Evolutionary conservation across 2,797 vertebrate genomes (phyloP).

Genomic region (Mus caroli): DNA sequence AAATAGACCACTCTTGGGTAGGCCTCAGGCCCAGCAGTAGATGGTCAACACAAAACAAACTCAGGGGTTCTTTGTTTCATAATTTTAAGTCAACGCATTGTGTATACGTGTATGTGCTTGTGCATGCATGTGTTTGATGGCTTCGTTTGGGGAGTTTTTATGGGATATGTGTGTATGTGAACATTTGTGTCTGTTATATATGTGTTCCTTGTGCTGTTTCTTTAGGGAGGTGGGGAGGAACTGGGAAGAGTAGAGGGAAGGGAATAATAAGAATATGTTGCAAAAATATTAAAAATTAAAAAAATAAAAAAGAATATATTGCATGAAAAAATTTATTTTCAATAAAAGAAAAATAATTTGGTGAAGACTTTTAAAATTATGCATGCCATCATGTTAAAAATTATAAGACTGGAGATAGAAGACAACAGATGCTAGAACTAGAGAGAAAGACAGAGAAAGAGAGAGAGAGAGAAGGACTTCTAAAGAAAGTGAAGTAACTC

Average conservation of each 20-base stretch:
- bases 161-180: background rate
- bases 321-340: background rate
- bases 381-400: background rate
- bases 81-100: background rate
- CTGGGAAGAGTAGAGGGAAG: no score
- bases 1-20: background rate
- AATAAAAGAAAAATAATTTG: background rate
- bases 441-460: background rate
- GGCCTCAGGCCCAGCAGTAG: no score
- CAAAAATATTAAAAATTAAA: no score
- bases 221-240: no score
- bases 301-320: background rate
- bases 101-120: background rate
- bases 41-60: background rate
- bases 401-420: background rate
- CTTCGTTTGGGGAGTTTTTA: background rate
- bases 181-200: background rate
- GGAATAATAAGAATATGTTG: background rate
- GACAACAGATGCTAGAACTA: background rate
- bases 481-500: slow-evolving; percentile 32
- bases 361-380: background rate
- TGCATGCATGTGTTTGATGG: no score
- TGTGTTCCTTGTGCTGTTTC: background rate
- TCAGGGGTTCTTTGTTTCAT: background rate
- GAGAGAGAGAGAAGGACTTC: background rate